phyloP scores from a whole-genome alignment of 2,888 invertebrate genomes.

The Synergus umbraculus region DNA sequence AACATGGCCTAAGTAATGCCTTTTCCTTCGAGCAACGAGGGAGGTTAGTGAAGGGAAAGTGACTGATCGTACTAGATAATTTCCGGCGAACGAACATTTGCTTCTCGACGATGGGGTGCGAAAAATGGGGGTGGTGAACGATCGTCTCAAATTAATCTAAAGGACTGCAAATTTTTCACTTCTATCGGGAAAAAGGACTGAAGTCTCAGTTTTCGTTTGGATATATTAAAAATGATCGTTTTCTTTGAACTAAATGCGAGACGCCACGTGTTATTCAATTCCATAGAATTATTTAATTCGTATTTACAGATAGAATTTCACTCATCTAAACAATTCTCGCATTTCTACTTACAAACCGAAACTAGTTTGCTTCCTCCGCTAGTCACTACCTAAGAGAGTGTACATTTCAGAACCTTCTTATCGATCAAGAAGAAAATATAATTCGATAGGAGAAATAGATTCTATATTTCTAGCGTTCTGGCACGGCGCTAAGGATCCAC shows the following conservation, averaged over 20 bases:
- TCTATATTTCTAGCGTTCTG: not conserved
- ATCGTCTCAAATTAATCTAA: slow-evolving; percentile 1
- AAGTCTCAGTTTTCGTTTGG: not conserved
- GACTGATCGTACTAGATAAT: slow-evolving; percentile 7
- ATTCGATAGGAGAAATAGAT: not conserved
- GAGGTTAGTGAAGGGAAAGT: slow-evolving; percentile 7
- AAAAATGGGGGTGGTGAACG: not conserved
- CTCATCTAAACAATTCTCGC: not conserved
- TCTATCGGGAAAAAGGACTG: not conserved
- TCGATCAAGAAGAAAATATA: not conserved
- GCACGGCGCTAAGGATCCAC: not conserved
- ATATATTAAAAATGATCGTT: not conserved
- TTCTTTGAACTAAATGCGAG: not conserved
- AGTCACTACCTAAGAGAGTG: not conserved
- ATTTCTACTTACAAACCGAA: not conserved
- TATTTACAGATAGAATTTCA: not conserved
- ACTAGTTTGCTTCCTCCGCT: not conserved
- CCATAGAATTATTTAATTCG: not conserved
- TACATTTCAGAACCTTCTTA: not conserved
- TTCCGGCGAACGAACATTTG: not conserved
- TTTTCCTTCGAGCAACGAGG: slow-evolving; percentile 7
- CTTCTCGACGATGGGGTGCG: not conserved
- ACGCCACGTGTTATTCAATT: not conserved
- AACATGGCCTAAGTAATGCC: slow-evolving; percentile 7
- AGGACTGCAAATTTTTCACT: not conserved